Evolutionary conservation across 1,140 invertebrate species (phyloP), one percentile per base, ranked within the genome.

Genomic region (Drosophila nebulosa): DNA sequence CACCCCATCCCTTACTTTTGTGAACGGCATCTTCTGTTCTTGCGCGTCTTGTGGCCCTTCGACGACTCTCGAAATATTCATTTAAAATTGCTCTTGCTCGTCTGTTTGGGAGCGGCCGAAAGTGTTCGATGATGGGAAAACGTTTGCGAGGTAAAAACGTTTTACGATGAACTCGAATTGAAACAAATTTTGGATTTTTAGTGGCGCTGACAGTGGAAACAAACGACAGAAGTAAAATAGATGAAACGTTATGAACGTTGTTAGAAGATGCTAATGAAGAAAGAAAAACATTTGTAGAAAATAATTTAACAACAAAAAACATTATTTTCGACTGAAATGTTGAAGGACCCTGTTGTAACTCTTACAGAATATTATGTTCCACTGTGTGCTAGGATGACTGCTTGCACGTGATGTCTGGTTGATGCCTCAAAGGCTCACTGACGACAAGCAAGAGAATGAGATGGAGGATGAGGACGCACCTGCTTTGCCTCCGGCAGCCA

Each of bases 141-240:
- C 79, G 79, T 84, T 68, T 58, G 70, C 53, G 53, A 71, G 73
- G 63, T 77, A 77, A 80, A 84, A 85, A 69, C 77, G 77, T 84
- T 85, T 84, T 84, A 84, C 80, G 80, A 70, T 70, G 65, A 80
- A 80, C 77, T 70, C 69, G 62, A 84, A 85, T 84, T 84, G 81
- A 75, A 84, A 74, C 71, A 75, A 83, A 83, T 79, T 79, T 79
- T 66, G 58, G 73, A 67, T 76, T 72, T 75, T 72, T 50, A 42
- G 56, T 66, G 69, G 53, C 9, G 74, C 74, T 67, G 32, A 65
- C 65, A 18, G 70, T 10, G 18, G 9, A 16, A 35, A 73, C 59
- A 1, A 21, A 18, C 42, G 26, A 60, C 27, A 2, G 1, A 30
- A 30, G 27, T 4, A 30, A 30, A 2, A 10, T n/a, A n/a, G n/a